Conservation (phyloP, 2,797 vertebrate species). For the Pangasius krempfi region DNA sequence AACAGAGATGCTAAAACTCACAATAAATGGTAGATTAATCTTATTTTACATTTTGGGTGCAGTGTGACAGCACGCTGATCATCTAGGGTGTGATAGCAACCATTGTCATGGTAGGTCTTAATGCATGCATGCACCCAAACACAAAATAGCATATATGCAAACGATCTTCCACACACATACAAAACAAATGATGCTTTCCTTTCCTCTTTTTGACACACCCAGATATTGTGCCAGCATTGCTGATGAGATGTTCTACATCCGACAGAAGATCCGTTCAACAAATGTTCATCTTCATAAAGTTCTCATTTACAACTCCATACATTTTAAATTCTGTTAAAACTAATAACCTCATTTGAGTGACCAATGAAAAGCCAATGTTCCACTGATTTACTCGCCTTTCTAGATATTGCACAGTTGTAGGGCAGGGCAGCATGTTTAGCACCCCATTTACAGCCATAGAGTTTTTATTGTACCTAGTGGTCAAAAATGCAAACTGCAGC, state of each 20-base stretch:
- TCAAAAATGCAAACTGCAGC: background rate
- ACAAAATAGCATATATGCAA: background rate
- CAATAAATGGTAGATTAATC: background rate
- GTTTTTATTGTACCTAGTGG: background rate
- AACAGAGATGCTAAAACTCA: background rate
- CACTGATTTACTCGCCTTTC: background rate
- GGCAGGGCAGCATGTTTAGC: background rate
- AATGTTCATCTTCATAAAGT: background rate
- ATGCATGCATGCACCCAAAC: background rate
- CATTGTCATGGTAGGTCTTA: background rate
- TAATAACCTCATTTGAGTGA: background rate
- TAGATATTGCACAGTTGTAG: background rate
- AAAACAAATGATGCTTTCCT: background rate
- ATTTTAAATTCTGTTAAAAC: background rate
- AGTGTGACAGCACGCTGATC: background rate
- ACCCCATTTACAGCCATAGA: background rate
- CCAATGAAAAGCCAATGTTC: background rate
- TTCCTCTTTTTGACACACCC: too few species aligned
- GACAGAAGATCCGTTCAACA: background rate
- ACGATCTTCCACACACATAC: background rate
- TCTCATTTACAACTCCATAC: background rate
- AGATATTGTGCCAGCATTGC: background rate
- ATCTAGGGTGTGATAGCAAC: background rate
- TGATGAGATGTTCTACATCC: background rate
- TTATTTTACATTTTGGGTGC: background rate